These are phyloP conservation scores for Pemphredon lugubris DNA, from an alignment of 2,888 invertebrate genomes.

Conservation along the genomic window DNA sequence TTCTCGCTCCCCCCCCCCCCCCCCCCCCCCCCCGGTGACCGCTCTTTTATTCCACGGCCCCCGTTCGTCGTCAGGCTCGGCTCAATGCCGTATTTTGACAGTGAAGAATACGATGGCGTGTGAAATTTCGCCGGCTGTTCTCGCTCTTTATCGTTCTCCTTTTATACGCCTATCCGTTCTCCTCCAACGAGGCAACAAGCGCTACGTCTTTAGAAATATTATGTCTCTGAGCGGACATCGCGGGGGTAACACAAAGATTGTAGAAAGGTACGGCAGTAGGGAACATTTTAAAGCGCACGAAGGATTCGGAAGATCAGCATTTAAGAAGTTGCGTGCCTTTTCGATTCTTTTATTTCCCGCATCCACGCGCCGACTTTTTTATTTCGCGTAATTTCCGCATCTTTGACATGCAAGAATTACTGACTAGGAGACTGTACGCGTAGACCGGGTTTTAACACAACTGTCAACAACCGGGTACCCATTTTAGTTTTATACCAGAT, in stretches of 20 bases:
- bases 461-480: too few relatives aligned
- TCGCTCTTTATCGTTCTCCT: slow-evolving; percentile 23
- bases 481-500: too few relatives aligned
- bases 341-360: slow-evolving; percentile 1
- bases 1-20: not conserved
- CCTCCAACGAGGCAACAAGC: not conserved
- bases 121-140: slow-evolving; percentile 71
- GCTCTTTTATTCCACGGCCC: slow-evolving; percentile 27
- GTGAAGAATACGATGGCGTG: slow-evolving; percentile 73
- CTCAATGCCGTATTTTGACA: slow-evolving; percentile 78
- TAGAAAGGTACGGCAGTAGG: not conserved
- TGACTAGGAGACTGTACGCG: too few relatives aligned
- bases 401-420: too few relatives aligned
- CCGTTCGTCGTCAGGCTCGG: slow-evolving; percentile 43
- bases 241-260: not conserved
- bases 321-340: not conserved
- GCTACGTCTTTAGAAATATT: slow-evolving; percentile 35
- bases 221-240: slow-evolving; percentile 15
- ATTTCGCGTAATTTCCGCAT: not conserved
- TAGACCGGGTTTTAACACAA: too few relatives aligned
- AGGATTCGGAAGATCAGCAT: slow-evolving; percentile 18
- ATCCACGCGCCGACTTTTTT: not conserved
- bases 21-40: slow-evolving; percentile 25
- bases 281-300: slow-evolving; percentile 6
- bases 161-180: slow-evolving; percentile 15